Base-by-base conservation (phyloP, 2,888 invertebrate genomes). In the Zaprionus lineosus region DNA sequence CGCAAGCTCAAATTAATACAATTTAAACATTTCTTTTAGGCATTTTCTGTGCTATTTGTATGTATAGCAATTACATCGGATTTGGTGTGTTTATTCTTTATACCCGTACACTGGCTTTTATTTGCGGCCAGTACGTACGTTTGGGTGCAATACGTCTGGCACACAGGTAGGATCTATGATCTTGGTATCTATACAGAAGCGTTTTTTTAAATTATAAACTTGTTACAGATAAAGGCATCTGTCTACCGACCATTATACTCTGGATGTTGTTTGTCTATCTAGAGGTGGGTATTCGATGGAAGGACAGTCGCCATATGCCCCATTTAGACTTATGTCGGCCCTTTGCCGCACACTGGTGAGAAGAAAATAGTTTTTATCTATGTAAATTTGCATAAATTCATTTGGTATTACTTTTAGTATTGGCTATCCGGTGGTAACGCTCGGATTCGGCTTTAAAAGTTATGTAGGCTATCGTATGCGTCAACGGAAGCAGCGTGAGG, bases 91-190 rank as follows among this genome's bases (percentile, higher is more conserved):
- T 98, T 97, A 92, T 96, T 99, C 92, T 98, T 98, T 92, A 97
- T 99, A 92, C 99, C 99, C 76, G 95, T 98, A 84, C 97, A 98
- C 91, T 98, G 98, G 95, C 93, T 98, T 89, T 97, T 98, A 91
- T 98, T 99, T 91, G 96, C 97, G 66, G 98, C 98, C 87, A 98
- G 98, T 91, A 98, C 98, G 87, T 99, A 98, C 91, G 98, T 99
- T 70, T 99, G 98, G 98, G 96, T 98, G 88, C 98, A 98, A 91
- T 98, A 97, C 91, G 96, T 98, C 73, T 98, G 98, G 98, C 97
- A 97, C 91, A 97, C 97, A 93, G 97, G 98, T 95, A 67, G 12
- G 64, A 55, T 16, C 11, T 12, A 7, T 2, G 9, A 52, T 28
- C n/a, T 8, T 7, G 8, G 6, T 24, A 2, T 8, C 6, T 24